phyloP scores from a whole-genome alignment of 2,888 invertebrate species.

The Melieria picta region DNA sequence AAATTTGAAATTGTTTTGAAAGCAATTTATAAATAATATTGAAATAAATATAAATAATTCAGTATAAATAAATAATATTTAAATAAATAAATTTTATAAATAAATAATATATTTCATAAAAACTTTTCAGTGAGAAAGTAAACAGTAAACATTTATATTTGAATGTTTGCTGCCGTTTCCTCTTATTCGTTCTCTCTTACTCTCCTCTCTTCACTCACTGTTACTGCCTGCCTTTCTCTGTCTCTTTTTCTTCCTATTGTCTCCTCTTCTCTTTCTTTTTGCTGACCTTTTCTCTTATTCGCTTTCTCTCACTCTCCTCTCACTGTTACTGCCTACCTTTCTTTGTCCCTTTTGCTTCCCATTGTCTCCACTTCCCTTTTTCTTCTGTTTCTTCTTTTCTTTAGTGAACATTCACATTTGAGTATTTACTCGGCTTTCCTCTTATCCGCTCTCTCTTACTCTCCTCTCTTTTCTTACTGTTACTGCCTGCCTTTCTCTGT shows the following conservation, averaged over 20 bases:
- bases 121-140: no score
- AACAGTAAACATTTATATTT: no score
- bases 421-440: conserved; percentile 1
- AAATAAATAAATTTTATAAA: no score
- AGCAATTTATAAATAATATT: no score
- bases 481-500: no score
- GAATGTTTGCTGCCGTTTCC: neutral
- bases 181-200: neutral
- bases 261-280: neutral
- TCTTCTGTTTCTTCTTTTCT: no score
- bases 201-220: neutral
- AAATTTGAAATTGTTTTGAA: no score
- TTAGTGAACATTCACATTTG: neutral
- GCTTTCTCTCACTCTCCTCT: conserved; percentile 7
- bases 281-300: conserved; percentile 4
- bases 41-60: no score
- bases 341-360: neutral
- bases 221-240: neutral
- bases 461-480: neutral
- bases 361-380: conserved; percentile 7
- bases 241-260: neutral
- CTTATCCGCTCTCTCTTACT: neutral
- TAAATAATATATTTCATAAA: no score
- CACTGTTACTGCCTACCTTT: neutral
- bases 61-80: no score